A percentile compares a stretch with the other conserved stretches of the same genome.
Evolutionary conservation across 2,888 invertebrate species (phyloP).

Genomic region (Meta bourneti): DNA sequence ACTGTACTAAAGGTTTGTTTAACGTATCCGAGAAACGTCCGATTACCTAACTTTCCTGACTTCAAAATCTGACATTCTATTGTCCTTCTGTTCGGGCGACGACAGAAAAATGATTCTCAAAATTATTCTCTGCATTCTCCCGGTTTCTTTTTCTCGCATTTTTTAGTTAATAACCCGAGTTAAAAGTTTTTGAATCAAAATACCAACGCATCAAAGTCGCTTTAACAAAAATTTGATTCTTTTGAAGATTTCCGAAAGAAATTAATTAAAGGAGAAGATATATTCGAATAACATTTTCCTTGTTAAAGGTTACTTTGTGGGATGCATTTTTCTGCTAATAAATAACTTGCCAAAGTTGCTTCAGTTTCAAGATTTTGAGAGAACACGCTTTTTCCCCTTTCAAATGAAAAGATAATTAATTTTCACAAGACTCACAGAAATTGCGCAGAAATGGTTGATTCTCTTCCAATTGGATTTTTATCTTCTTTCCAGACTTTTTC

Average conservation of each 20-base stretch:
- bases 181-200: background rate
- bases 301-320: conserved; percentile 15
- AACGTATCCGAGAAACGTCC: too few relatives aligned
- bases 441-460: conserved; percentile 4
- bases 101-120: too few relatives aligned
- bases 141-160: too few relatives aligned
- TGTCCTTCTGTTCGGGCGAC: too few relatives aligned
- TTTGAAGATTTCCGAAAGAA: conserved; percentile 29
- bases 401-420: conserved; percentile 40
- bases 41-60: too few relatives aligned
- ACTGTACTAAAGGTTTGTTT: too few relatives aligned
- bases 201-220: background rate
- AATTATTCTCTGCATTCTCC: too few relatives aligned
- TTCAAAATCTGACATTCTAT: too few relatives aligned
- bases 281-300: conserved; percentile 22
- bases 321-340: conserved; percentile 15
- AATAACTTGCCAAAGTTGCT: conserved; percentile 5
- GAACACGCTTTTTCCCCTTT: background rate
- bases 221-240: conserved; percentile 13
- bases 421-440: conserved; percentile 10
- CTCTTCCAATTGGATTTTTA: background rate
- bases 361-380: too few relatives aligned
- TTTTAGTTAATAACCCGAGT: too few relatives aligned
- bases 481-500: background rate
- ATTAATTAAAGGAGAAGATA: conserved; percentile 44